Base-by-base conservation (phyloP, 1,140 invertebrate genomes). In the Paracyclopina nana region DNA sequence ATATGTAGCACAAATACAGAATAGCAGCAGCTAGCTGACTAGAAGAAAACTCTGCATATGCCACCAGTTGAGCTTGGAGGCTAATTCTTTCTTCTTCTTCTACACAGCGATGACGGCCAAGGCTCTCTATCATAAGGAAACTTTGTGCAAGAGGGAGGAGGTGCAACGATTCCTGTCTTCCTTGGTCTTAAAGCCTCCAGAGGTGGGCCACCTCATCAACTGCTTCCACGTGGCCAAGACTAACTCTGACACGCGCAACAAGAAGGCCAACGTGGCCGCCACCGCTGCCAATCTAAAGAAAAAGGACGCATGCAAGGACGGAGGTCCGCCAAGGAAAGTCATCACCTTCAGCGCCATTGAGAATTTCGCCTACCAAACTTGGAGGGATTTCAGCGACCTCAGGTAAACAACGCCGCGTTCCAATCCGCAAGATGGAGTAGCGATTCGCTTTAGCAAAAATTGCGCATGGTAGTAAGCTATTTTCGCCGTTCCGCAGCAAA, bases 121-220 rank as follows among this genome's bases (percentile, higher is more conserved):
- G 27, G 50, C 50, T 22, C 50, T 52, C 29, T 42, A 52, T 27
- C 41, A 52, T 42, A 46, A 40, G 12, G 50, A 52, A 29, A 52
- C 50, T 16, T 24, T 52, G n/a, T 52, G 50, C 41, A 52, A 44
- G 8, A 52, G 25, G 18, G 50, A 52, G 16, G 50, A 52, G 20
- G 22, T 52, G 11, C 50, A 52, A 26, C 42, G 27, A 38, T 52
- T 52, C 20, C 27, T 52, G 3, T 42, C 16, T 20, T 24, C 50
- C 18, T 40, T 52, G 6, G 40, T 44, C 6, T 9, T 11, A 12
- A 52, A 52, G 27, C 31, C 18, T 12, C 50, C 50, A 11, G 50
- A 52, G 26, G 50, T 52, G 2, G 50, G 50, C 18, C 50, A 52
- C 24, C 27, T 44, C 18, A 25, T 52, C 12, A 52, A 43, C 6